phyloP scores from a whole-genome alignment of 2,888 invertebrate species.

The Cheilosia urbana region DNA sequence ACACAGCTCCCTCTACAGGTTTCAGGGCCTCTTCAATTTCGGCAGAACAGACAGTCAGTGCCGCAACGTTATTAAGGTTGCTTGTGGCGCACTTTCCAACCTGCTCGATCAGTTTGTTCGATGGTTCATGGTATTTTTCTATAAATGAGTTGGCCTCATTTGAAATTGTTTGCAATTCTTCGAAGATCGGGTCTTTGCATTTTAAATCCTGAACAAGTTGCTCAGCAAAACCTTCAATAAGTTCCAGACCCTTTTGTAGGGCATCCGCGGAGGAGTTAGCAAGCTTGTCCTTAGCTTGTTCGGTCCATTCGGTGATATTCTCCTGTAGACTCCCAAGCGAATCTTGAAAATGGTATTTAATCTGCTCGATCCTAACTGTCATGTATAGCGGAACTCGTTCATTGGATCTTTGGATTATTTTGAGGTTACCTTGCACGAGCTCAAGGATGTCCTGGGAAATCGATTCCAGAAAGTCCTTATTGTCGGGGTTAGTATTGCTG shows the following conservation, averaged over 20 bases:
- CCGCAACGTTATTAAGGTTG: conserved; percentile 5
- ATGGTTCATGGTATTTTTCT: conserved; percentile 29
- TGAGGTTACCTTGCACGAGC: background rate
- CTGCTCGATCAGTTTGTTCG: conserved; percentile 29
- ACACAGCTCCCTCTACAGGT: conserved; percentile 19
- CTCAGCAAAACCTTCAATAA: conserved; percentile 26
- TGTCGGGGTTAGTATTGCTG: background rate
- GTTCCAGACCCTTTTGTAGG: conserved; percentile 32
- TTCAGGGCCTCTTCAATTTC: background rate
- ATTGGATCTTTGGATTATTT: conserved; percentile 21
- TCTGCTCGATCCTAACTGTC: conserved; percentile 3
- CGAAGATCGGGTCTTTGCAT: conserved; percentile 6
- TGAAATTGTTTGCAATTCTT: conserved; percentile 33
- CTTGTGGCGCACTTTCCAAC: conserved; percentile 18
- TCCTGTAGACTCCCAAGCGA: conserved; percentile 10
- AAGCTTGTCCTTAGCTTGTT: conserved; percentile 24
- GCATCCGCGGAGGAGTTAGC: conserved; percentile 34
- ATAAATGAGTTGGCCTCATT: conserved; percentile 26
- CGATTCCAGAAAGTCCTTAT: background rate
- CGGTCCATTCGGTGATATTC: conserved; percentile 28
- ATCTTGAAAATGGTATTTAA: no score
- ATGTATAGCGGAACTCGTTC: background rate
- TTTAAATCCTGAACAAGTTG: conserved; percentile 34
- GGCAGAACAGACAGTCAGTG: background rate
- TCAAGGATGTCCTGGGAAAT: background rate